Evolutionary conservation across 30 jellyfish, hydroid and myxozoan genomes (phyloP), one percentile per base, ranked within the genome.

Genomic region (Clytia hemisphaerica): DNA sequence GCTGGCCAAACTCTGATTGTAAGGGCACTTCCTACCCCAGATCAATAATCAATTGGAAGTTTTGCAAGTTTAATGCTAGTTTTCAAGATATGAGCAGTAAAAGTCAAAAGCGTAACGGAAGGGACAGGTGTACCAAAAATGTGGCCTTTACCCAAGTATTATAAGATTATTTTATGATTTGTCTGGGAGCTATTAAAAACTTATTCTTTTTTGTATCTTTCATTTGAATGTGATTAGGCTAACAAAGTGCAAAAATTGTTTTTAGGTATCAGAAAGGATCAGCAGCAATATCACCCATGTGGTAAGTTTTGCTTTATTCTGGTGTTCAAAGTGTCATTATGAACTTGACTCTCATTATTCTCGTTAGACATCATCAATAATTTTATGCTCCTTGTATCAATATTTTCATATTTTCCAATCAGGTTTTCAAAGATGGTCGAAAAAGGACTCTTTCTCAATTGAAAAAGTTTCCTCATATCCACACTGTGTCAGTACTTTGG

Each of bases 401-500:
- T n/a, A n/a, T n/a, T n/a, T 5, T 19, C 26, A 9, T 37, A 44
- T 29, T 32, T 32, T 62, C 16, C 9, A 32, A 28, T 29, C 15
- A 89, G 98, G 69, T 89, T 36, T 89, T 80, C 71, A 75, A 55
- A 50, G 76, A 75, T 63, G 98, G 98, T 26, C 62, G 92, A 37
- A 53, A 71, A 48, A 71, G 88, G 73, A 89, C 95, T 48, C 57
- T 80, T 46, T 80, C 47, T 15, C 71, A 63, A 50, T 80, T 63
- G 9, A 83, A 77, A 28, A 89, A 89, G 77, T 65, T 47, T 57
- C 64, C 64, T 1, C 50, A 63, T 34, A 63, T 71, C 18, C 79
- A 50, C 54, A 58, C 82, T 67, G 98, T 89, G 6, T 80, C 95
- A 7, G 95, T 89, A 24, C 66, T 89, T 16, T 89, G 98, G 98